Base-by-base conservation (phyloP, 2,113 vertebrate genomes). In the Chroicocephalus ridibundus region DNA sequence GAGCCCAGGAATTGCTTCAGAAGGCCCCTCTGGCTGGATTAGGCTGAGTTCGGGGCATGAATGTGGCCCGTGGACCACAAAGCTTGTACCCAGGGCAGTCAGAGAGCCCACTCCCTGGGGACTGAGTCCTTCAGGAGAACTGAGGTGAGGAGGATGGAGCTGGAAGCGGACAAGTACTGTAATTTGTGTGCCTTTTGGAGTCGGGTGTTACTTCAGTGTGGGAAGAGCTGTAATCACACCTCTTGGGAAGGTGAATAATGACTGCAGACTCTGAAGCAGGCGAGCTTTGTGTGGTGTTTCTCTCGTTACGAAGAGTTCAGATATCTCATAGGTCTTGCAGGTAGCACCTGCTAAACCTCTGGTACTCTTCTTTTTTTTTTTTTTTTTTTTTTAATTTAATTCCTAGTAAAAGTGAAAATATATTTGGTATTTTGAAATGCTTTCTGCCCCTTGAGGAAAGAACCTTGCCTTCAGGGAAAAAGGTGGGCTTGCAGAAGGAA, bases 11-110 rank as follows among this genome's bases (percentile, higher is more conserved):
- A 3, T 46, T 20, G 1, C 38, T 34, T 18, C 2, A 4, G 4
- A 6, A 57, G 40, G 24, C 36, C n/a, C 40, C 42, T 66, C 13
- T 52, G 81, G 36, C 36, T 34, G 72, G 31, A 74, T 57, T 3
- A 20, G 82, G 69, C 8, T 44, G 40, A 69, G 26, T 29, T 40
- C 11, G 49, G n/a, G 38, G 7, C 19, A 8, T 3, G 47, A 16
- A 32, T 3, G 26, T 29, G 54, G 51, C 47, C 42, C 0, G 0
- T 19, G 80, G 61, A 21, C 34, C 60, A 44, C 64, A 49, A 5
- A 42, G 1, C 17, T 19, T 5, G 31, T 31, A 3, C 17, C 21
- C 75, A 40, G 82, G 36, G 13, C 22, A 8, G n/a, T 13, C 51
- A 11, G 61, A 36, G 68, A 40, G 52, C 57, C 69, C 17, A 1